These are phyloP conservation scores for Notechis scutatus DNA, from an alignment of 2,113 vertebrate species.

Conservation along the genomic window DNA sequence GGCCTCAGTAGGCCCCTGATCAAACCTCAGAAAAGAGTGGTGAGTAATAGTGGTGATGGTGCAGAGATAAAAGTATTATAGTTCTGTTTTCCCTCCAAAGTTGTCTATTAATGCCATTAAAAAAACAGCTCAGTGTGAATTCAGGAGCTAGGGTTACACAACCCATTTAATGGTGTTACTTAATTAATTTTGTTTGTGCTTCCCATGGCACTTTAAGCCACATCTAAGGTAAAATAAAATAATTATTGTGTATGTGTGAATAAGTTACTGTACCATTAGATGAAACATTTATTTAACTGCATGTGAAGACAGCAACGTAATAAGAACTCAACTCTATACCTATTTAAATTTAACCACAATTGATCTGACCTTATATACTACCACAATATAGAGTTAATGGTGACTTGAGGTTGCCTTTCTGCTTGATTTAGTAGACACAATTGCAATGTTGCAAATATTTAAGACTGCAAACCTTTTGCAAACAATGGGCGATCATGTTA, in stretches of 20 bases:
- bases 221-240: background rate
- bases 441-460: background rate
- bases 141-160: background rate
- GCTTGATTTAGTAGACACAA: background rate
- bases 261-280: background rate
- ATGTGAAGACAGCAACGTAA: background rate
- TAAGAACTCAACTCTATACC: background rate
- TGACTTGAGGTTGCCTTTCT: background rate
- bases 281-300: background rate
- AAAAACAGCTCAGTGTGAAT: background rate
- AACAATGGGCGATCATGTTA: background rate
- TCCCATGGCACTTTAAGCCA: background rate
- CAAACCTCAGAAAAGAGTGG: constrained; percentile 97
- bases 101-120: background rate
- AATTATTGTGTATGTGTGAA: background rate
- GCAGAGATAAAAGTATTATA: background rate
- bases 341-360: background rate
- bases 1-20: constrained; percentile 97
- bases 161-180: background rate
- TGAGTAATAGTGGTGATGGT: constrained; percentile 65
- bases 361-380: background rate
- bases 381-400: background rate
- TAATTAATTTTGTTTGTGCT: background rate
- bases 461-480: background rate
- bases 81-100: background rate